Evolutionary conservation across 2,888 invertebrate species (phyloP).

Genomic region (Apeira syringaria): DNA sequence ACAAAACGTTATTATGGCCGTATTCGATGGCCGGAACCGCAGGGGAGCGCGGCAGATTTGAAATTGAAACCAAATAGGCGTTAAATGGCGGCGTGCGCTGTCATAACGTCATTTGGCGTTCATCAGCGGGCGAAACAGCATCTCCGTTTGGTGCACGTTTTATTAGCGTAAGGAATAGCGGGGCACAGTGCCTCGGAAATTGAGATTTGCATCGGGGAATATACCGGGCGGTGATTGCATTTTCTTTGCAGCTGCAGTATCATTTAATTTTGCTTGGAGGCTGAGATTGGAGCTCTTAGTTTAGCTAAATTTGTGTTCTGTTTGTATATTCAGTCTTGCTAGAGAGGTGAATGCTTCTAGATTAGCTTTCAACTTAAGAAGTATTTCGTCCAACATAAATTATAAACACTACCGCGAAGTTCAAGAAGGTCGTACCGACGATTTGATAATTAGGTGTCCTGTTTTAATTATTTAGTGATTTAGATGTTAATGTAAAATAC

Average conservation of each 20-base stretch:
- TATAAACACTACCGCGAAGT: too few relatives aligned
- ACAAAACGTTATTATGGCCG: constrained; percentile 73
- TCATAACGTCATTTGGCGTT: constrained; percentile 82
- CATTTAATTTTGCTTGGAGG: constrained; percentile 73
- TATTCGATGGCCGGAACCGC: constrained; percentile 74
- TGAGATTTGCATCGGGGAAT: constrained; percentile 76
- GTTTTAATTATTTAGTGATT: too few relatives aligned
- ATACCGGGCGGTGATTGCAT: constrained; percentile 78
- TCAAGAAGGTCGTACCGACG: too few relatives aligned
- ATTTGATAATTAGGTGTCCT: too few relatives aligned
- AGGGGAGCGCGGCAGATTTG: constrained; percentile 82
- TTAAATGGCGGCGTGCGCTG: constrained; percentile 85
- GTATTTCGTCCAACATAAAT: neutral
- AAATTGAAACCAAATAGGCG: constrained; percentile 87
- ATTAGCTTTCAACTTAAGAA: constrained; percentile 10
- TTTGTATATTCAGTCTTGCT: constrained; percentile 40
- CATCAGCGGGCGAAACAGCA: constrained; percentile 81
- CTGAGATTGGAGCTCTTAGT: constrained; percentile 55
- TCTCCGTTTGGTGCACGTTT: constrained; percentile 80
- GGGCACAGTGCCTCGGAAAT: constrained; percentile 78
- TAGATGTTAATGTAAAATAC: too few relatives aligned
- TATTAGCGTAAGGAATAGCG: constrained; percentile 83
- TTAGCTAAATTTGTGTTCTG: constrained; percentile 59
- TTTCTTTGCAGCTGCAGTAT: constrained; percentile 77
- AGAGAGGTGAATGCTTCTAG: constrained; percentile 30